A percentile compares a stretch with the other conserved stretches of the same genome.
phyloP scores from a whole-genome alignment of 2,113 vertebrate genomes.

The Triplophysa tibetana region DNA sequence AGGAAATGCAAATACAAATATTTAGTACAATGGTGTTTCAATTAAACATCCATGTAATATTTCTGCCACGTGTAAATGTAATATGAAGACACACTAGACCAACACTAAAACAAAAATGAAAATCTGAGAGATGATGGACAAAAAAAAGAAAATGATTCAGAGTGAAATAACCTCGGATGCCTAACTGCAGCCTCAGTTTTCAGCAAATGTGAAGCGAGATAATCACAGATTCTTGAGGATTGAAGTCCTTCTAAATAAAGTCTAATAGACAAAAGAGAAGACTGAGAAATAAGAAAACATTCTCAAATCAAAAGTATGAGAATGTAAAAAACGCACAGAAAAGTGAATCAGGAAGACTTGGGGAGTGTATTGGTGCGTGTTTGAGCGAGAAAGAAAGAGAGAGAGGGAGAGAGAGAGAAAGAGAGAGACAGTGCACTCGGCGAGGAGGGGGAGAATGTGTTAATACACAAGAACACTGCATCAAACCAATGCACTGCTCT shows the following conservation, averaged over 20 bases:
- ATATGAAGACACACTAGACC: background rate
- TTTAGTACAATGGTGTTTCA: background rate
- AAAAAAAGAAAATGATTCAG: background rate
- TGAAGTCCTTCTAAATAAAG: no score
- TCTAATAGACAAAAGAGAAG: background rate
- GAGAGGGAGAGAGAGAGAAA: constrained; percentile 56
- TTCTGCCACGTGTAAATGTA: background rate
- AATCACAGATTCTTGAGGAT: no score
- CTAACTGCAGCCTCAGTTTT: no score
- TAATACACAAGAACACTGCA: constrained; percentile 87
- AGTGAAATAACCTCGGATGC: no score
- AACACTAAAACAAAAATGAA: constrained; percentile 23
- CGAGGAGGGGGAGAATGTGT: constrained; percentile 74
- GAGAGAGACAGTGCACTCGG: constrained; percentile 66
- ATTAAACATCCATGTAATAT: background rate
- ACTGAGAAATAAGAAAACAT: constrained; percentile 36
- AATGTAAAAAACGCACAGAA: constrained; percentile 28
- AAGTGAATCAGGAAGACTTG: constrained; percentile 46
- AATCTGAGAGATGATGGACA: constrained; percentile 21
- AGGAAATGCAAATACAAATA: background rate
- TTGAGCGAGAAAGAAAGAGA: constrained; percentile 48
- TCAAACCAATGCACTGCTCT: constrained; percentile 89
- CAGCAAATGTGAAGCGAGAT: no score
- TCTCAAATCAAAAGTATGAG: constrained; percentile 43
- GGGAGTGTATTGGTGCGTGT: constrained; percentile 50